These are phyloP conservation scores for Larimichthys polyactis DNA, from an alignment of 2,113 vertebrate species.

Conservation along the genomic window DNA sequence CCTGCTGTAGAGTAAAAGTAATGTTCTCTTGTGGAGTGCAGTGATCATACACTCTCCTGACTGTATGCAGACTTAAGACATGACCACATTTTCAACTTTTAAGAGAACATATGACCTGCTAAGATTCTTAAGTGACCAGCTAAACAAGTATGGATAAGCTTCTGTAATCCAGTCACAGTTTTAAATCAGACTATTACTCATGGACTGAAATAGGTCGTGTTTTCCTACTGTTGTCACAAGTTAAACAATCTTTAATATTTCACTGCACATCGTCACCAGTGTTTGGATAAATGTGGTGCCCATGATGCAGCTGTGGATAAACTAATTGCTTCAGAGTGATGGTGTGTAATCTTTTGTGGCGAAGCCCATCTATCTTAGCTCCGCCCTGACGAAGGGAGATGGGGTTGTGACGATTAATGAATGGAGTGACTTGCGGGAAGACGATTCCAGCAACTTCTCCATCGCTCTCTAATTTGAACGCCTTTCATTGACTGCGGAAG, in stretches of 20 bases:
- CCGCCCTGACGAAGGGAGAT: conserved; percentile 31
- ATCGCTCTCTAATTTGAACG: conserved; percentile 64
- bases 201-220: conserved; percentile 2
- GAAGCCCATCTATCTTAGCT: conserved; percentile 4
- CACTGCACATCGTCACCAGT: neutral
- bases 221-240: conserved; percentile 4
- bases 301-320: conserved; percentile 26
- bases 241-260: neutral
- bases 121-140: conserved; percentile 76
- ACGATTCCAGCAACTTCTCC: conserved; percentile 68
- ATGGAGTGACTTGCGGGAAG: conserved; percentile 68
- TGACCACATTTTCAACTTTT: conserved; percentile 66
- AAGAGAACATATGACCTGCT: conserved; percentile 81
- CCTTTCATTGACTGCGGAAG: conserved; percentile 64
- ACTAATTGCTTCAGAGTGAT: conserved; percentile 33
- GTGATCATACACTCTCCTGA: conserved; percentile 13
- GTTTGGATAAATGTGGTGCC: neutral
- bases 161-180: conserved; percentile 74
- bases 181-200: conserved; percentile 46
- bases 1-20: neutral
- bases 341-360: conserved; percentile 34
- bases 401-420: conserved; percentile 31
- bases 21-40: neutral
- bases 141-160: conserved; percentile 79
- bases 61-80: conserved; percentile 50